phyloP scores from a whole-genome alignment of 1,140 invertebrate species.

The Camponotus floridanus region DNA sequence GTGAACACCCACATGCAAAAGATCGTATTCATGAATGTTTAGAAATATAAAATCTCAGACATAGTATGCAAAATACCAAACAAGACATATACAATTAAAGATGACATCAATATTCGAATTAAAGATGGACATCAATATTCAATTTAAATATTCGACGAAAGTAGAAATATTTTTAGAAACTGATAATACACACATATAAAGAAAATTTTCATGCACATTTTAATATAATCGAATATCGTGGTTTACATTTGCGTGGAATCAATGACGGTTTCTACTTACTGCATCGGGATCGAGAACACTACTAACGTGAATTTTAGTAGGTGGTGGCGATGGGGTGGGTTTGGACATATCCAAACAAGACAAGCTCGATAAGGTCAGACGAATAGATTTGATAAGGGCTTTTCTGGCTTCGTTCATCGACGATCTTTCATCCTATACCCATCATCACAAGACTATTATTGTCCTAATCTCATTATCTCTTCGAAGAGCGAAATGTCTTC shows the following conservation, averaged over 20 bases:
- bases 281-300: conserved; percentile 74
- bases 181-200: background rate
- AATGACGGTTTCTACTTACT: conserved; percentile 71
- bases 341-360: conserved; percentile 81
- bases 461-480: conserved; percentile 62
- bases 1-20: background rate
- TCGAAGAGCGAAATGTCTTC: background rate
- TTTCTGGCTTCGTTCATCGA: conserved; percentile 79
- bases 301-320: conserved; percentile 81
- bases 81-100: background rate
- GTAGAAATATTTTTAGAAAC: background rate
- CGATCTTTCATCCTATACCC: conserved; percentile 80
- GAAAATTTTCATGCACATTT: no score
- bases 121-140: background rate
- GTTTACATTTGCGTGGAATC: background rate
- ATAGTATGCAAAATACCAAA: background rate
- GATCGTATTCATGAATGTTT: background rate
- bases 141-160: background rate
- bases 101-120: background rate
- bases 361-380: conserved; percentile 81
- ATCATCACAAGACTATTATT: conserved; percentile 76
- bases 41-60: background rate
- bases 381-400: conserved; percentile 80
- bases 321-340: conserved; percentile 79
- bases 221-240: background rate